Evolutionary conservation across 2,888 invertebrate genomes (phyloP), one percentile per base, ranked within the genome.

Genomic region (Acleris sparsana): DNA sequence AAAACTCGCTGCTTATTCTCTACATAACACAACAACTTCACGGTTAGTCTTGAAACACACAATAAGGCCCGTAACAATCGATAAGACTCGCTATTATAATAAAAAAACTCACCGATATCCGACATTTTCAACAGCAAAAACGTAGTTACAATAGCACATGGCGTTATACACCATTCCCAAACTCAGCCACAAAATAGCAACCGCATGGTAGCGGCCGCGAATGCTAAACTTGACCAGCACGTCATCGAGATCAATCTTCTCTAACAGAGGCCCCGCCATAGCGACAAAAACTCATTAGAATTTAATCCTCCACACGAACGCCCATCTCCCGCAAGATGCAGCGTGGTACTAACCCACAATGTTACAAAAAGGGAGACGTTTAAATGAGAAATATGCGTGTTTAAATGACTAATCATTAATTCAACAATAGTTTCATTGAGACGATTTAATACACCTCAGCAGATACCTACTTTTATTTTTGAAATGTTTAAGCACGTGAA

Each of bases 81-180:
- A 39, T 39, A 39, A 11, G 13, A 39, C 39, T 39, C 39, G 39
- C 4, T 13, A n/a, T 46, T 46, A 46, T 0, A 53, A 11, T 53
- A 2, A 2, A 53, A 17, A 48, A 20, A 62, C 68, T 56, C 39
- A 68, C 69, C 51, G 49, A 43, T 67, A 67, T 20, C 33, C 39
- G 11, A 64, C 62, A 48, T 62, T 46, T 68, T 62, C 62, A 5
- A 60, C 62, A 16, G 46, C 65, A 53, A 69, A 69, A 13, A 68
- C 43, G 17, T 57, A 69, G 53, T 69, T 69, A 9, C 22, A n/a
- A 55, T 25, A 46, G 6, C 22, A 49, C 20, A 62, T 56, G 5
- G 64, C 44, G 49, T 64, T 53, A 11, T 29, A 20, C 18, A 62
- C 3, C 13, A n/a, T 46, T 4, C 52, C 64, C 17, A 69, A 60